These are phyloP conservation scores for Enteromius afrohamiltoni DNA, from an alignment of 2,797 vertebrate species.

Conservation along the genomic window DNA sequence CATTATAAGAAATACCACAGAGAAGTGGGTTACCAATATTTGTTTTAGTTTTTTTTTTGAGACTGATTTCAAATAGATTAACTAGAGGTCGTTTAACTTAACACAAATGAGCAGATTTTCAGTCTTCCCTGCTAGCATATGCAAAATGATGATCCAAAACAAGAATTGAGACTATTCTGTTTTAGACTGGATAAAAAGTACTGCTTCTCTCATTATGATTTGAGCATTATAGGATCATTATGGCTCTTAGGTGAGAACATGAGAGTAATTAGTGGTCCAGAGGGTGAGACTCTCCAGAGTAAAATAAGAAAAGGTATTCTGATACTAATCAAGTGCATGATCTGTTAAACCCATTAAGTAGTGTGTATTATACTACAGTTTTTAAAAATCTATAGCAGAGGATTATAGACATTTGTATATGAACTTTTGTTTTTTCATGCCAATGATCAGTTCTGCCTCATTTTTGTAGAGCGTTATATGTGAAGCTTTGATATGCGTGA, in stretches of 20 bases:
- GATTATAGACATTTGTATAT: neutral
- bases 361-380: conserved; percentile 34
- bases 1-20: conserved; percentile 61
- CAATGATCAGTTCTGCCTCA: conserved; percentile 3
- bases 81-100: neutral
- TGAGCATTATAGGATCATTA: conserved; percentile 70
- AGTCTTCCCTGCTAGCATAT: neutral
- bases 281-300: conserved; percentile 59
- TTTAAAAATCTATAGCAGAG: conserved; percentile 28
- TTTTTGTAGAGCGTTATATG: conserved; percentile 2
- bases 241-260: conserved; percentile 64
- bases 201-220: conserved; percentile 70
- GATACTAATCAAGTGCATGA: conserved; percentile 60
- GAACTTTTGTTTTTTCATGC: neutral
- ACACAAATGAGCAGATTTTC: neutral
- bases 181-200: conserved; percentile 64
- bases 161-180: conserved; percentile 56
- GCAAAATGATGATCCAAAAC: conserved; percentile 40
- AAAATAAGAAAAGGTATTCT: conserved; percentile 57
- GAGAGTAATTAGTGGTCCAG: conserved; percentile 68
- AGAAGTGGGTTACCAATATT: neutral
- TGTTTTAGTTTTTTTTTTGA: conserved; percentile 6
- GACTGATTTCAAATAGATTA: neutral
- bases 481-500: conserved; percentile 33
- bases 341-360: conserved; percentile 51